Evolutionary conservation across 1,140 invertebrate genomes (phyloP), one percentile per base, ranked within the genome.

Genomic region (Eurosta solidaginis): DNA sequence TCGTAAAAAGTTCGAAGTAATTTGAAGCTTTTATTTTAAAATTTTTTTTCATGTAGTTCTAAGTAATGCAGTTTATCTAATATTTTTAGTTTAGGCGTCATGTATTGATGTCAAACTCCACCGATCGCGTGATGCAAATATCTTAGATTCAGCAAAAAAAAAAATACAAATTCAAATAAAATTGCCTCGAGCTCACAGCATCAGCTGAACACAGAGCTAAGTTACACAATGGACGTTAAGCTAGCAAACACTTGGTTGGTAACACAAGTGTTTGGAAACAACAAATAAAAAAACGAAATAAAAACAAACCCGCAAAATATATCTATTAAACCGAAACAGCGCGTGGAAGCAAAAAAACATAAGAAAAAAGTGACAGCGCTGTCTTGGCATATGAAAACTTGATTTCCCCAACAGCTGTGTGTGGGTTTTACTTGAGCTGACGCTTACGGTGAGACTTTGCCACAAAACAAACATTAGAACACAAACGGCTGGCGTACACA

Each of bases 371-470:
- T 63, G 6, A 68, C 33, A 40, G 33, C 7, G 36, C 33, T 68
- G 59, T 17, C 59, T 40, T 68, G 59, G 33, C 59, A 68, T n/a
- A 17, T 33, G 36, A 68, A 68, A 68, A 68, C 59, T 36, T 68
- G 59, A 68, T 68, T 68, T 68, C 59, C 59, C 59, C 59, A 68
- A 68, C 59, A 68, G 59, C 59, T 68, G 59, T 68, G 59, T 68
- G 59, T 68, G 59, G 59, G 59, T 68, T 68, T 68, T 68, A 68
- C 14, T 40, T 68, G n/a, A 33, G 33, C 33, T 25, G 22, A 29
- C 59, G 17, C 33, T 40, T n/a, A 42, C 59, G 17, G 49, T 22
- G n/a, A 29, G 50, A 54, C 50, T 54, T 54, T 20, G n/a, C n/a
- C n/a, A 54, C 50, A 52, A 52, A 68, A 68, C 27, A 68, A 68